Evolutionary conservation across 2,888 invertebrate genomes (phyloP).

Genomic region (Polymixis flavicincta): DNA sequence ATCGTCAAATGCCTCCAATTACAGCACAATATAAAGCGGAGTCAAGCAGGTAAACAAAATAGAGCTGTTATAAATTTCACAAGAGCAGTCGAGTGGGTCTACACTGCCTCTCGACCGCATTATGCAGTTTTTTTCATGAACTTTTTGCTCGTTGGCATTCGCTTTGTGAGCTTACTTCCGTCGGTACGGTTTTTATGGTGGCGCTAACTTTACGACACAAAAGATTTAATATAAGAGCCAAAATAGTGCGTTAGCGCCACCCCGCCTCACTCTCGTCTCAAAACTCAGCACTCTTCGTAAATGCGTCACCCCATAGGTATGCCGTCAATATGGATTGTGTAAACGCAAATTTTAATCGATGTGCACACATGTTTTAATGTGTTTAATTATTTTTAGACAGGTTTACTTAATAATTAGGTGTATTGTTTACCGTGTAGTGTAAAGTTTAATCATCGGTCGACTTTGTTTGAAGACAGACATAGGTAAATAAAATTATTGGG

Average conservation of each 20-base stretch:
- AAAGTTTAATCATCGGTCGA: conserved; percentile 51
- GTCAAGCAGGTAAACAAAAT: conserved; percentile 90
- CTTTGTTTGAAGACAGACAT: conserved; percentile 55
- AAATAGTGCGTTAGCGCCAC: conserved; percentile 81
- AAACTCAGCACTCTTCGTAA: conserved; percentile 21
- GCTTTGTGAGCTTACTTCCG: conserved; percentile 89
- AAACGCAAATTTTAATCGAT: conserved; percentile 64
- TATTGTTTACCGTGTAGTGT: conserved; percentile 58
- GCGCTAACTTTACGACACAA: conserved; percentile 87
- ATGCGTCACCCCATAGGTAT: conserved; percentile 67
- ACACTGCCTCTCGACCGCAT: conserved; percentile 84
- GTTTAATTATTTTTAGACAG: conserved; percentile 58
- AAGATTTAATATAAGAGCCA: conserved; percentile 70
- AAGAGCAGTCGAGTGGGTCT: conserved; percentile 84
- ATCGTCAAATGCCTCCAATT: conserved; percentile 89
- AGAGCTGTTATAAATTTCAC: conserved; percentile 90
- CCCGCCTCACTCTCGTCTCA: conserved; percentile 62
- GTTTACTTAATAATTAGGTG: conserved; percentile 63
- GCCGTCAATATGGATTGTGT: conserved; percentile 57
- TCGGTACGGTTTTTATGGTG: conserved; percentile 85
- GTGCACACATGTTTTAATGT: conserved; percentile 61
- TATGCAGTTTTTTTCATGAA: conserved; percentile 86
- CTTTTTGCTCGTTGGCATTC: conserved; percentile 88
- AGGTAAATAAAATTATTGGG: conserved; percentile 41
- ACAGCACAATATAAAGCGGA: conserved; percentile 86